Percentiles rank a stretch among this genome's conserved stretches.
phyloP scores from a whole-genome alignment of 1,140 invertebrate genomes.

The Globodera rostochiensis region DNA sequence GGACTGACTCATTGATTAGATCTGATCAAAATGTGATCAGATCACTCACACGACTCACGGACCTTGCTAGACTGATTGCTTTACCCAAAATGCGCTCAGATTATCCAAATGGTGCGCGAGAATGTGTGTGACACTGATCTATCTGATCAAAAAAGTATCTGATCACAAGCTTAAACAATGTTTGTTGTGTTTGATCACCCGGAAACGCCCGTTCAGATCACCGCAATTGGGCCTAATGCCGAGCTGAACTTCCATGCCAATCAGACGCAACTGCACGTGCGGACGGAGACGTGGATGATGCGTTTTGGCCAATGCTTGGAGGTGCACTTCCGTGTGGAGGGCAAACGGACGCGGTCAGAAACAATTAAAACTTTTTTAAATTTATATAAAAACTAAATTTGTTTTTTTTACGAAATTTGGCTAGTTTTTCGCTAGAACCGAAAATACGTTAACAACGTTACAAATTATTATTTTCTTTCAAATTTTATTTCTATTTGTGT shows the following conservation, averaged over 20 bases:
- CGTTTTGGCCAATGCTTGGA: slow-evolving; percentile 24
- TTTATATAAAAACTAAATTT: not conserved
- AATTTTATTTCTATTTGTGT: too few relatives aligned
- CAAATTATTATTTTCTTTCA: too few relatives aligned
- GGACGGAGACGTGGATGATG: slow-evolving; percentile 31
- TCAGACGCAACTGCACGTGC: slow-evolving; percentile 29
- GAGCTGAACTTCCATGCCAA: slow-evolving; percentile 36
- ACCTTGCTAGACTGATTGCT: too few relatives aligned
- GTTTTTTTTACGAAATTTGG: not conserved
- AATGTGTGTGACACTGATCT: too few relatives aligned
- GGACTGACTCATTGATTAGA: too few relatives aligned
- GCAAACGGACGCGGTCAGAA: slow-evolving; percentile 36
- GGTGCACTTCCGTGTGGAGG: slow-evolving; percentile 32
- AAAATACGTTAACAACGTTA: too few relatives aligned
- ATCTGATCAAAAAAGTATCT: too few relatives aligned
- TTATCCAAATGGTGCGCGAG: too few relatives aligned
- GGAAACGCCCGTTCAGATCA: slow-evolving; percentile 9
- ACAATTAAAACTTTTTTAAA: not conserved
- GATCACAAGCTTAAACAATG: too few relatives aligned
- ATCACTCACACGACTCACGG: too few relatives aligned
- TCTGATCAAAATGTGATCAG: too few relatives aligned
- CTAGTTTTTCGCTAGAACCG: not conserved
- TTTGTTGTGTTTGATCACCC: not conserved
- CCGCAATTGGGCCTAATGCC: slow-evolving; percentile 23
- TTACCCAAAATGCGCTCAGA: too few relatives aligned